Evolutionary conservation across 2,888 invertebrate species (phyloP).

Genomic region (Ophion costatus): DNA sequence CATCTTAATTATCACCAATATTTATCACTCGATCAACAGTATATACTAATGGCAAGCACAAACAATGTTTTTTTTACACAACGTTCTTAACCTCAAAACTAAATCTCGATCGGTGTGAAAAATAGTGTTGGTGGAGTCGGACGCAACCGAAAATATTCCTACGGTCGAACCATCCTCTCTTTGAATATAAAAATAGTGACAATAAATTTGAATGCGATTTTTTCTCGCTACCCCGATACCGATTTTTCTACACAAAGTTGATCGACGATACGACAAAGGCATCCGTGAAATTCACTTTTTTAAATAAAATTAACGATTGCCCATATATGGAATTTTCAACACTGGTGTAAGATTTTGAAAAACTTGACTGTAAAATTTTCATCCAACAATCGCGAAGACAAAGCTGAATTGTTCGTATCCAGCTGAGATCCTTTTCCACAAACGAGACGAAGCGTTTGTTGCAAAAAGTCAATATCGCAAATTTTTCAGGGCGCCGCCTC

Average conservation of each 20-base stretch:
- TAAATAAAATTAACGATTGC: no score
- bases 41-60: not conserved
- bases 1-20: not conserved
- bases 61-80: not conserved
- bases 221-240: no score
- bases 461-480: no score
- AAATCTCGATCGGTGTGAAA: not conserved
- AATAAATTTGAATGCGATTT: no score
- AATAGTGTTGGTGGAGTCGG: not conserved
- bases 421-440: not conserved
- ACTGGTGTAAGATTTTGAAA: no score
- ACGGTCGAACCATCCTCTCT: not conserved
- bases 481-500: conserved; percentile 17
- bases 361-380: not conserved
- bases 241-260: no score
- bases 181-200: not conserved
- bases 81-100: conserved; percentile 46
- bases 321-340: no score
- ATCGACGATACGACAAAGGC: no score
- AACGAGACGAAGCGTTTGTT: not conserved
- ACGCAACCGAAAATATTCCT: not conserved
- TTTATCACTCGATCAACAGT: not conserved
- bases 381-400: not conserved
- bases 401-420: not conserved
- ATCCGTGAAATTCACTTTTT: no score